Evolutionary conservation across 2,888 invertebrate genomes (phyloP), one percentile per base, ranked within the genome.

Genomic region (Ganaspis brasiliensis): DNA sequence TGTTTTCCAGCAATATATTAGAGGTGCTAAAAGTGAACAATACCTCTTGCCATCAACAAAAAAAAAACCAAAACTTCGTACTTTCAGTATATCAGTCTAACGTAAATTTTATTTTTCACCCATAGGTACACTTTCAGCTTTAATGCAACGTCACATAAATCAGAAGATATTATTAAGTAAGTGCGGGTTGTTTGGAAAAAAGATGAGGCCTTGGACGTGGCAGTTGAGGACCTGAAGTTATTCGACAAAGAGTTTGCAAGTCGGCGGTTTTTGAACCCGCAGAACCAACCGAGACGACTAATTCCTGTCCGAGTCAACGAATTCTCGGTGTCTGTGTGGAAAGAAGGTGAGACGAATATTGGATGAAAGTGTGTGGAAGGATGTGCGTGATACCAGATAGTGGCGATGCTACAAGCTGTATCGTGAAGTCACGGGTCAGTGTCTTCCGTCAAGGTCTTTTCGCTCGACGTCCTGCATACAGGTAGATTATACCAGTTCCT

Each of bases 381-480:
- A 80, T 74, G 82, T 74, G 80, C 76, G 81, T 78, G 81, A 80
- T 81, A 82, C 82, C 81, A 82, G 81, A 81, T 81, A 81, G 80
- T 80, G 78, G 79, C 78, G 74, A 67, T 75, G 78, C 49, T 52
- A 81, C 82, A 79, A 81, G 80, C 74, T 78, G 81, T 80, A 82
- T 82, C 81, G 79, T 81, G 79, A 78, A 84, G 84, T 83, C 81
- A 84, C 83, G 84, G 84, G 84, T 84, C 84, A 84, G 81, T 83
- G 84, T 84, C 84, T 84, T 76, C 82, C 81, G 81, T 83, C 84
- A 84, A 84, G 84, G 84, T 81, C 84, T 84, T 80, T 81, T 81
- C 81, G 81, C 78, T 82, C 80, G 76, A 83, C 83, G 82, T 83
- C 82, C 81, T 82, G 81, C 80, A 82, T 81, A 79, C 81, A 76